These are phyloP conservation scores for Raja brachyura DNA, from an alignment of 2,113 vertebrate species.

Conservation along the genomic window DNA sequence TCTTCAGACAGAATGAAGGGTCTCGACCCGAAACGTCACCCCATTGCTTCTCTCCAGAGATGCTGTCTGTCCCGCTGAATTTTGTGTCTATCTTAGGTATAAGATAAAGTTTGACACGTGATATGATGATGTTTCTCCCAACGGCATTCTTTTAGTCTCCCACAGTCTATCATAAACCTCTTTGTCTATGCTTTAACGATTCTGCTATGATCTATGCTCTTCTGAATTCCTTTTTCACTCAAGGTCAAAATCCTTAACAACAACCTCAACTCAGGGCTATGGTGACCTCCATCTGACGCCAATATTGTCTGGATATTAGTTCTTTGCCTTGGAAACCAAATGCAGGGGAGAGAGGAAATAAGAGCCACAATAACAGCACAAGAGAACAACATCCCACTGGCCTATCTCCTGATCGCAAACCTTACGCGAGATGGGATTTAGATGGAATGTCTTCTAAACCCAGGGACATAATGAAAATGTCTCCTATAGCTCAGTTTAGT, in stretches of 20 bases:
- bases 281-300: too few species aligned
- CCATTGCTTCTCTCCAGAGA: too few species aligned
- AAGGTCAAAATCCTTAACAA: not conserved
- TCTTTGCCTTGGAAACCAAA: not conserved
- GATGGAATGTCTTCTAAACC: not conserved
- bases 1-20: too few species aligned
- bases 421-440: not conserved
- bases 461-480: not conserved
- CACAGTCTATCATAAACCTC: not conserved
- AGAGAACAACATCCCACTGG: not conserved
- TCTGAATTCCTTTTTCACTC: not conserved
- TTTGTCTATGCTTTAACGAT: not conserved
- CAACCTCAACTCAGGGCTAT: not conserved
- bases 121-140: not conserved
- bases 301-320: not conserved
- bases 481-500: not conserved
- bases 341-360: not conserved
- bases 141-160: too few species aligned
- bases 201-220: not conserved
- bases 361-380: not conserved
- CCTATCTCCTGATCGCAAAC: not conserved
- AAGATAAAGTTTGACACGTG: not conserved
- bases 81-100: too few species aligned
- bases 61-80: too few species aligned
- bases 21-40: too few species aligned